Conservation (phyloP, 2,888 invertebrate genomes). For the Tillus elongatus region DNA sequence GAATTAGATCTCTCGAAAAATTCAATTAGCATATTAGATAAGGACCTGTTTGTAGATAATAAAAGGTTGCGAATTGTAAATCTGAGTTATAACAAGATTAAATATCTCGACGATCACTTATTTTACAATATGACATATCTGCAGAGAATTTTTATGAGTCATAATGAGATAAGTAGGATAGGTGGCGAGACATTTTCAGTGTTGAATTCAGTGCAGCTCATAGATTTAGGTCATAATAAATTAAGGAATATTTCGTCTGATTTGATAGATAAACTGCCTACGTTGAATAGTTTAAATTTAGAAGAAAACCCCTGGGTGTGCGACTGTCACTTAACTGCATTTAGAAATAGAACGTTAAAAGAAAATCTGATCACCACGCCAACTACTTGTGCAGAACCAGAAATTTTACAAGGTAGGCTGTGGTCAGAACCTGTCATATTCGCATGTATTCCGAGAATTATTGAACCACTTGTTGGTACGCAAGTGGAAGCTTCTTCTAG, state of each 20-base stretch:
- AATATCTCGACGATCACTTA: conserved; percentile 62
- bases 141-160: conserved; percentile 66
- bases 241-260: conserved; percentile 56
- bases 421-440: conserved; percentile 73
- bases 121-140: conserved; percentile 66
- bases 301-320: conserved; percentile 83
- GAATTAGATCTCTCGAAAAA: conserved; percentile 77
- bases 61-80: conserved; percentile 61
- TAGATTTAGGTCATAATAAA: conserved; percentile 66
- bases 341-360: conserved; percentile 66
- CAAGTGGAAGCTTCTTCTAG: conserved; percentile 53
- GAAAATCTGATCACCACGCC: conserved; percentile 66
- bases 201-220: conserved; percentile 52
- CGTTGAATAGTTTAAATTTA: conserved; percentile 63
- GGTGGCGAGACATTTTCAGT: conserved; percentile 45
- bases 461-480: conserved; percentile 51
- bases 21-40: conserved; percentile 53
- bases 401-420: conserved; percentile 54
- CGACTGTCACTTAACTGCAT: conserved; percentile 71
- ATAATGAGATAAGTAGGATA: conserved; percentile 63
- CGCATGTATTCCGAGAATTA: conserved; percentile 72
- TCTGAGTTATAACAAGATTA: conserved; percentile 67
- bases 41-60: conserved; percentile 63
- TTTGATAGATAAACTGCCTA: conserved; percentile 55
- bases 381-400: conserved; percentile 64